Evolutionary conservation across 2,888 invertebrate species (phyloP).

Genomic region (Lacanobia oleracea): DNA sequence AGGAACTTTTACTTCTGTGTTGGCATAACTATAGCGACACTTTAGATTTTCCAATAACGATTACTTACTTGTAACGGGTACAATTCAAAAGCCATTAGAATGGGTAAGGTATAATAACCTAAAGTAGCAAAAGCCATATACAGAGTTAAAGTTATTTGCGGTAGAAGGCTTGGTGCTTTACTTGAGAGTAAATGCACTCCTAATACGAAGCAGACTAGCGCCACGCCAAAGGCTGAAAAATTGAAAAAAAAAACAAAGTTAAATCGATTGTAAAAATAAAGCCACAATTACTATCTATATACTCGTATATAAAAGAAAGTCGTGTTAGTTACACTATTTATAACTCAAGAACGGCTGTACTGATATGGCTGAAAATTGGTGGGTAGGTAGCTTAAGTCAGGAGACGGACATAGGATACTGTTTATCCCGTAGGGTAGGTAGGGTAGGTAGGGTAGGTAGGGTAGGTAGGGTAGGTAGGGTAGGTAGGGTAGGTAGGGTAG

Average conservation of each 20-base stretch:
- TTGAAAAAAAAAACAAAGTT: not conserved
- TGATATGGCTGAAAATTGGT: too few species aligned
- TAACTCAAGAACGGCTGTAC: too few species aligned
- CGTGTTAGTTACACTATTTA: too few species aligned
- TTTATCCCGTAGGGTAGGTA: too few species aligned
- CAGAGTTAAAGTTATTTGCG: constrained; percentile 69
- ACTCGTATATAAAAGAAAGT: too few species aligned
- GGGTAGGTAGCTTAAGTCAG: too few species aligned
- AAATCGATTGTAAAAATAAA: not conserved
- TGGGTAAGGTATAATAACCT: constrained; percentile 78
- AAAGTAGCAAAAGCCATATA: constrained; percentile 74
- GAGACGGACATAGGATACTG: too few species aligned
- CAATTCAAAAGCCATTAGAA: constrained; percentile 78
- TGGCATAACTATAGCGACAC: not conserved
- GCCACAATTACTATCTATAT: not conserved
- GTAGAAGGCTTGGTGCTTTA: constrained; percentile 59
- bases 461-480: too few species aligned
- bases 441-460: too few species aligned
- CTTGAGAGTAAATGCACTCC: constrained; percentile 62
- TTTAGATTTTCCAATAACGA: not conserved
- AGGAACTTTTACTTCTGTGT: too few species aligned
- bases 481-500: too few species aligned
- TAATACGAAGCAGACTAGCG: constrained; percentile 64
- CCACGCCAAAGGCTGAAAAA: constrained; percentile 76
- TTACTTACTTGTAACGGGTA: constrained; percentile 80